Percentiles rank a stretch among this genome's conserved stretches.
phyloP scores from a whole-genome alignment of 2,888 invertebrate species.

The Cantharis nigra region DNA sequence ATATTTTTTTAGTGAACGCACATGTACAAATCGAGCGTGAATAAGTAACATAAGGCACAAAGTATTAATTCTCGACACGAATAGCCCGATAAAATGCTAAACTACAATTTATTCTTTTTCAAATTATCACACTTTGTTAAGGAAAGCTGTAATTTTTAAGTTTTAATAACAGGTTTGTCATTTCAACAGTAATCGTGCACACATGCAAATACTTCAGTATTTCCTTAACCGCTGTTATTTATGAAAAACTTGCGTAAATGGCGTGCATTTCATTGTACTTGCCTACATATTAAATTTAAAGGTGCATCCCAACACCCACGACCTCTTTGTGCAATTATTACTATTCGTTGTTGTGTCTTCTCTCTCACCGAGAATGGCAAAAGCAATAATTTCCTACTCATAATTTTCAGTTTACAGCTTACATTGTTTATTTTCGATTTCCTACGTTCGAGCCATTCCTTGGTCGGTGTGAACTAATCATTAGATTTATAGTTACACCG shows the following conservation, averaged over 20 bases:
- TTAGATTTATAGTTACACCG: neutral
- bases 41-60: neutral
- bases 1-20: neutral
- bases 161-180: neutral
- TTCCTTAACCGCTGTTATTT: neutral
- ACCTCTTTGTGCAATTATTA: neutral
- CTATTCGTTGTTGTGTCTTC: neutral
- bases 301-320: neutral
- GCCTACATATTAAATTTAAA: neutral
- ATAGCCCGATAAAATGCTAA: conserved; percentile 14
- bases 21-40: neutral
- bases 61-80: conserved; percentile 13
- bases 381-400: neutral
- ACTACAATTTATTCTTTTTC: conserved; percentile 1
- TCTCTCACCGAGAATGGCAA: neutral
- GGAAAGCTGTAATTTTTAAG: conserved; percentile 19
- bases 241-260: neutral
- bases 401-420: neutral
- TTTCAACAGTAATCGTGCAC: neutral
- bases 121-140: conserved; percentile 11
- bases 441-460: neutral
- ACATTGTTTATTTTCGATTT: neutral
- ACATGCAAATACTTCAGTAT: neutral
- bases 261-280: neutral
- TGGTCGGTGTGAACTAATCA: neutral